Base-by-base conservation (phyloP, 2,888 invertebrate genomes). In the Andrena trimmerana region DNA sequence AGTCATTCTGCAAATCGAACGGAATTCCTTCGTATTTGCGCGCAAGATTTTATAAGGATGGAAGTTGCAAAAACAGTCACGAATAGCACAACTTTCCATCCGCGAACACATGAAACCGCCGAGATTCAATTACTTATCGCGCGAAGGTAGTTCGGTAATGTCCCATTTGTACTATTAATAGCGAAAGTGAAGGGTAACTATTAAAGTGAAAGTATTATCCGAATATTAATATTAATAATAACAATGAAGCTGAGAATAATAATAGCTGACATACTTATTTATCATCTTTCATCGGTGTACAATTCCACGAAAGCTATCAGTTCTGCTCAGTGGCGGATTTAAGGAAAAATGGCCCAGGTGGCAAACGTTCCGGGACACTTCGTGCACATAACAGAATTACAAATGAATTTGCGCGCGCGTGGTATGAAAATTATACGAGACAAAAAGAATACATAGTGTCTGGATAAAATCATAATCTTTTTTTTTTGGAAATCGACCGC, bases 51-150 rank as follows among this genome's bases (percentile, higher is more conserved):
- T 72, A 13, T 13, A 13, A 75, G 57, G n/a, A 16, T 68, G 8
- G 27, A 42, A 50, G 13, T 33, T 31, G 31, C 67, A 42, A 24
- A 50, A 48, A 6, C 10, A 60, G 10, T n/a, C 5, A 29, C 27
- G 13, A 57, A 10, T 54, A 67, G 42, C 36, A 7, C 60, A 78
- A 80, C 36, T 60, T 67, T 60, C n/a, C 1, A 59, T 8, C 54
- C 48, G 8, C 10, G 52, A 63, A 48, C 13, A 24, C 7, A 20
- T 27, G 13, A 31, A 36, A 69, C 20, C 16, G 2, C 29, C 65
- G 16, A 70, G 31, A 78, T 69, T 33, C 42, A 6, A 59, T 59
- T 59, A 66, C 24, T 52, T 10, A 7, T n/a, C 33, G 27, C 8
- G 27, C 31, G 13, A 31, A 7, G 33, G 13, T 24, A 31, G 31